Percentiles rank a stretch among this genome's conserved stretches.
Conservation (phyloP, 2,888 invertebrate species). For the Altica lythri region DNA sequence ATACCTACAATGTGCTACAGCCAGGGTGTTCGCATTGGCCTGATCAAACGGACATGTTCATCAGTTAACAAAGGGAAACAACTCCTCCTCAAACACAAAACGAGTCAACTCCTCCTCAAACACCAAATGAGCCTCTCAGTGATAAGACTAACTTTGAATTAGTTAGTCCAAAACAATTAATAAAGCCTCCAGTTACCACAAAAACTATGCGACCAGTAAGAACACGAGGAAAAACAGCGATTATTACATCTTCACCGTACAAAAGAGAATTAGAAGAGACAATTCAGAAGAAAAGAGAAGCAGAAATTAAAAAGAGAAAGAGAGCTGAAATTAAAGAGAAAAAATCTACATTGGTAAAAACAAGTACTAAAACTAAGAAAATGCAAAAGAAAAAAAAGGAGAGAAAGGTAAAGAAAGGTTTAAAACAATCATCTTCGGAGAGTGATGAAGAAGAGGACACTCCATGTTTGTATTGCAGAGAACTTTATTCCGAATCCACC, state of each 20-base stretch:
- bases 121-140: too few species aligned
- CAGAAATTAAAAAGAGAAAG: not conserved
- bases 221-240: conserved; percentile 5
- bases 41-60: not conserved
- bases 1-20: not conserved
- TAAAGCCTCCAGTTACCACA: not conserved
- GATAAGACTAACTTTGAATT: not conserved
- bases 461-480: not conserved
- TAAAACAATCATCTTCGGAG: not conserved
- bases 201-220: not conserved
- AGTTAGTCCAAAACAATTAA: not conserved
- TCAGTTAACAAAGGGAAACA: too few species aligned
- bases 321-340: not conserved
- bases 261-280: not conserved
- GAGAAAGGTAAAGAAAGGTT: too few species aligned
- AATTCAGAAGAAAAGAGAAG: not conserved
- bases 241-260: not conserved
- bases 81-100: too few species aligned
- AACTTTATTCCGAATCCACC: not conserved
- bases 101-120: too few species aligned
- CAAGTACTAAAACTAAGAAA: not conserved
- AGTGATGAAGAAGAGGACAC: conserved; percentile 1
- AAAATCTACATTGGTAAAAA: not conserved
- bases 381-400: not conserved
- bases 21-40: not conserved